Evolutionary conservation across 2,113 vertebrate genomes (phyloP), one percentile per base, ranked within the genome.

Genomic region (Festucalex cinctus): DNA sequence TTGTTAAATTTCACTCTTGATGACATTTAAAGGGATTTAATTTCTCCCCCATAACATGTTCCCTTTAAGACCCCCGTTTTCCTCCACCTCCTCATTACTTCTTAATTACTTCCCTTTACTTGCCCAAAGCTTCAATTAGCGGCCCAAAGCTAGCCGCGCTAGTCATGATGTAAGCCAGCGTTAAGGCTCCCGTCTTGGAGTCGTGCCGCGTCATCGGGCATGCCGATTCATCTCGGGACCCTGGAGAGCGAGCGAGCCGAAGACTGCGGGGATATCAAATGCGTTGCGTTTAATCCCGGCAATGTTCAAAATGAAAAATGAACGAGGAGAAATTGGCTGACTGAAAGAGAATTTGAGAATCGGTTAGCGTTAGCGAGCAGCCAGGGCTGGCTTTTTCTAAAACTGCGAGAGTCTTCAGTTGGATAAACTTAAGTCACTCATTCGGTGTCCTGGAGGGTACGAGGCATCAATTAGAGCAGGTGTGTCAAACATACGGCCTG

Each of bases 301-400:
- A 14, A 61, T 57, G 16, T 32, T 7, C 9, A 39, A 61, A n/a
- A 61, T 61, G 10, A n/a, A 39, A 61, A 61, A 39, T 61, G 36
- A 22, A 20, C 17, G 16, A 20, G 57, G 17, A 22, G 57, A 35
- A 37, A 39, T 7, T 3, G 59, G 36, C 36, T 13, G 59, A 61
- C 12, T 61, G 59, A 41, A 61, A 61, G 59, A n/a, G 59, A 61
- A 61, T 61, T 39, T 37, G 36, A 6, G 32, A 59, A 59, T 20
- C 19, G 19, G 51, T 54, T 26, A 12, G 51, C 51, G 14, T 54
- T 54, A 54, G 9, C 22, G 22, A 54, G 22, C 51, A 24, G 51
- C n/a, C 51, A 12, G n/a, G n/a, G 13, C n/a, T 24, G 24, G 14
- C 5, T 14, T 14, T 9, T 54, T 26, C 9, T 19, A 9, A 6